Percentiles rank a stretch among this genome's conserved stretches.
phyloP scores from a whole-genome alignment of 2,888 invertebrate species.

The Rosalia funebris region DNA sequence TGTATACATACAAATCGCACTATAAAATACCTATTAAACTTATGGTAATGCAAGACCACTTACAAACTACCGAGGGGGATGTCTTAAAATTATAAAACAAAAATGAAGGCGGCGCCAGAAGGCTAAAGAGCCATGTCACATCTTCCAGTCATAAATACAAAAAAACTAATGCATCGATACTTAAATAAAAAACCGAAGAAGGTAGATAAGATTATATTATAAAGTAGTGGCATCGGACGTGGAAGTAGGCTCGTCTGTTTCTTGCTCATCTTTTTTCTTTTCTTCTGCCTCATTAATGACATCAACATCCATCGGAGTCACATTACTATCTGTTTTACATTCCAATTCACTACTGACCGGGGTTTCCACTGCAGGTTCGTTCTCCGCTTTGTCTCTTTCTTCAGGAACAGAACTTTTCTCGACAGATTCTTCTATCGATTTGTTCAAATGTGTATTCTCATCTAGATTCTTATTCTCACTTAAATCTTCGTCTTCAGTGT shows the following conservation, averaged over 20 bases:
- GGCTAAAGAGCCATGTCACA: background rate
- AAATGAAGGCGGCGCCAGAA: background rate
- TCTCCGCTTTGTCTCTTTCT: conserved; percentile 8
- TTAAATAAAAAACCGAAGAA: conserved; percentile 10
- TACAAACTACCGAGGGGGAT: conserved; percentile 19
- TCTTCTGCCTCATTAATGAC: conserved; percentile 19
- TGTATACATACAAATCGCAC: conserved; percentile 42
- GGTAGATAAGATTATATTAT: conserved; percentile 19
- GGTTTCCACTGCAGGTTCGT: background rate
- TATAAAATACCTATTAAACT: conserved; percentile 26
- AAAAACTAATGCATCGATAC: conserved; percentile 10
- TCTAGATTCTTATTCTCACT: background rate
- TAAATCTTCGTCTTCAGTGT: conserved; percentile 5
- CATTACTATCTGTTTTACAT: conserved; percentile 26
- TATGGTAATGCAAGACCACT: conserved; percentile 19
- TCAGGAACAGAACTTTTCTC: background rate
- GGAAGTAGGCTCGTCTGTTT: conserved; percentile 33
- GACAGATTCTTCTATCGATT: background rate
- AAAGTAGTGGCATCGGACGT: conserved; percentile 24
- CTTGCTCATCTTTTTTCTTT: conserved; percentile 19
- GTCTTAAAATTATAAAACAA: conserved; percentile 25
- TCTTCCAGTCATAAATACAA: conserved; percentile 12
- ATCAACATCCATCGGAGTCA: conserved; percentile 45
- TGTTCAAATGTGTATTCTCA: no score
- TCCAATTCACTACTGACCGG: background rate